phyloP scores from a whole-genome alignment of 2,888 invertebrate genomes.

The Agrotis clavis region DNA sequence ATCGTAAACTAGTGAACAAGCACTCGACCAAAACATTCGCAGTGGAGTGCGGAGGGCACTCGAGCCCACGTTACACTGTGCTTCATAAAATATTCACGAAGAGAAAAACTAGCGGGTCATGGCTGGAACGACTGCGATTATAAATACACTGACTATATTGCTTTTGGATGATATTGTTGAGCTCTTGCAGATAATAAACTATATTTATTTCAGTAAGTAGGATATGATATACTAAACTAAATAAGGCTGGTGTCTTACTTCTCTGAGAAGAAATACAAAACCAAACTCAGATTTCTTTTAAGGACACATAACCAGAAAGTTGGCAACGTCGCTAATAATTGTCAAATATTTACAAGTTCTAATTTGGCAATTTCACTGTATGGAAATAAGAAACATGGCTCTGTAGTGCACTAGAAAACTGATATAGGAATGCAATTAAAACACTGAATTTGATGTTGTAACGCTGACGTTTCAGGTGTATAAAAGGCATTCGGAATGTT shows the following conservation, averaged over 20 bases:
- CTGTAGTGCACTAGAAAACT: too few species aligned
- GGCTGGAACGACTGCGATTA: slow-evolving; percentile 55
- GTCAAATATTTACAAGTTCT: too few species aligned
- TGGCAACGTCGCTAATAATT: too few species aligned
- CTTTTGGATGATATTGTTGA: slow-evolving; percentile 12
- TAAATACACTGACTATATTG: slow-evolving; percentile 37
- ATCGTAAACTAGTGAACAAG: slow-evolving; percentile 61
- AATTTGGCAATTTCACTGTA: too few species aligned
- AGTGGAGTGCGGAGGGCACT: slow-evolving; percentile 50
- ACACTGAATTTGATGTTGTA: too few species aligned
- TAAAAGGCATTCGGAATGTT: too few species aligned
- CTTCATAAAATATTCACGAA: slow-evolving; percentile 73
- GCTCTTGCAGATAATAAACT: neutral
- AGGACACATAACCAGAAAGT: too few species aligned
- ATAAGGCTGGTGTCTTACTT: neutral
- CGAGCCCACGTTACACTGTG: slow-evolving; percentile 54
- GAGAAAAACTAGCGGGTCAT: slow-evolving; percentile 67
- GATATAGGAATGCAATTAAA: too few species aligned
- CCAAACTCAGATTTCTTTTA: neutral
- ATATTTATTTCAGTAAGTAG: neutral
- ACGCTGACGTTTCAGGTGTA: too few species aligned
- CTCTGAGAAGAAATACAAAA: neutral
- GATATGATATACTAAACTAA: neutral
- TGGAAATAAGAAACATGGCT: too few species aligned
- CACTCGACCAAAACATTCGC: slow-evolving; percentile 64